Evolutionary conservation across 1,140 invertebrate species (phyloP).

Genomic region (Holcopasites calliopsidis): DNA sequence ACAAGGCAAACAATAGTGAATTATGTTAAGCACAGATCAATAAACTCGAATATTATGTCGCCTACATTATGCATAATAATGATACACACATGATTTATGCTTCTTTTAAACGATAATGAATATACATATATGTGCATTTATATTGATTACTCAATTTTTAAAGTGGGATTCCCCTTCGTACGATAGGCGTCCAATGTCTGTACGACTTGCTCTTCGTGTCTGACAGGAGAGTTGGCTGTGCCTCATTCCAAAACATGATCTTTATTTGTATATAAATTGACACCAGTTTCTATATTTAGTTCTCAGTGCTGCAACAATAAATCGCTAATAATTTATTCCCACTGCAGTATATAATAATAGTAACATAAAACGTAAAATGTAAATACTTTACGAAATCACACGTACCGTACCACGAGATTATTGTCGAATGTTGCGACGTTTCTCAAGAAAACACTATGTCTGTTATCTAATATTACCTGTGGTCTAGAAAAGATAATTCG

Average conservation of each 20-base stretch:
- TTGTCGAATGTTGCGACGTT: not conserved
- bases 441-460: not conserved
- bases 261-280: not conserved
- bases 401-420: not conserved
- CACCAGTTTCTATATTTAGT: slow-evolving; percentile 1
- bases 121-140: too few relatives aligned
- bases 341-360: not conserved
- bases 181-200: too few relatives aligned
- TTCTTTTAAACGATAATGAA: not conserved
- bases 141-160: not conserved
- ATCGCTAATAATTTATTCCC: not conserved
- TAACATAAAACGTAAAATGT: not conserved
- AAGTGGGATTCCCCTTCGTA: not conserved
- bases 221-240: not conserved
- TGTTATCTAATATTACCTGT: not conserved
- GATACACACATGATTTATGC: too few relatives aligned
- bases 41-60: not conserved
- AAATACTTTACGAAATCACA: not conserved
- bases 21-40: not conserved
- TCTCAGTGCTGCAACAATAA: not conserved
- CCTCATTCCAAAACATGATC: not conserved
- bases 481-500: not conserved
- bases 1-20: not conserved
- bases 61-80: not conserved
- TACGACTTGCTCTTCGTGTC: too few relatives aligned